Base-by-base conservation (phyloP, 2,797 vertebrate genomes). In the Capromys pilorides region DNA sequence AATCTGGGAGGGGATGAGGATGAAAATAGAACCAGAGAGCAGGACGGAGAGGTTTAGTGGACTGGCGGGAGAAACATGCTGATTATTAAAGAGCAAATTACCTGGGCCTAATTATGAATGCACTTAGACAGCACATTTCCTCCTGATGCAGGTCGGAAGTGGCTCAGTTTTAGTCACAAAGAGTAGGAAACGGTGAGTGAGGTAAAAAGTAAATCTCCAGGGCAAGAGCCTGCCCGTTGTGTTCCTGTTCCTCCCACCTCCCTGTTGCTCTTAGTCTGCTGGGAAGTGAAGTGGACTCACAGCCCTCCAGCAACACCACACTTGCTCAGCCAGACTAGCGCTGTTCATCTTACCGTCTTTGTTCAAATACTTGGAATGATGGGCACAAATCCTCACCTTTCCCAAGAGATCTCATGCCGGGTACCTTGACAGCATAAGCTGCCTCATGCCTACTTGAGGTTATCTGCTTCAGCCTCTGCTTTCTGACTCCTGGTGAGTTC, bases 11-110 rank as follows among this genome's bases (percentile, higher is more conserved):
- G 71, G 78, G n/a, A 19, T 2, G 1, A n/a, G 73, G 92, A 45
- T 86, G 93, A 41, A 96, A 97, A 95, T 64, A 95, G 94, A 96
- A 66, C 0, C 0, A 2, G 54, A 86, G 28, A 79, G 39, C 9
- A 0, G 57, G 69, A 83, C 61, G 19, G 36, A 49, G 80, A 75
- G 81, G 86, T 4, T 62, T 14, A 75, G 64, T 21, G 91, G 88
- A 95, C 94, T 84, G 66, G 64, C 45, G 69, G 77, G 82, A 85
- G 80, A 90, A 80, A 54, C 67, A 19, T 1, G 67, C 90, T 86
- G 90, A 81, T 94, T 78, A 93, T 92, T 83, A 97, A 93, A 73
- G 92, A 96, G 45, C 0, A 19, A 86, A 84, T 97, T 93, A 86
- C 90, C 95, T 92, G 45, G 75, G 45, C 66, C 75, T 90, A 39